These are phyloP conservation scores for Margarornis squamiger DNA, from an alignment of 2,797 vertebrate genomes.

Conservation along the genomic window DNA sequence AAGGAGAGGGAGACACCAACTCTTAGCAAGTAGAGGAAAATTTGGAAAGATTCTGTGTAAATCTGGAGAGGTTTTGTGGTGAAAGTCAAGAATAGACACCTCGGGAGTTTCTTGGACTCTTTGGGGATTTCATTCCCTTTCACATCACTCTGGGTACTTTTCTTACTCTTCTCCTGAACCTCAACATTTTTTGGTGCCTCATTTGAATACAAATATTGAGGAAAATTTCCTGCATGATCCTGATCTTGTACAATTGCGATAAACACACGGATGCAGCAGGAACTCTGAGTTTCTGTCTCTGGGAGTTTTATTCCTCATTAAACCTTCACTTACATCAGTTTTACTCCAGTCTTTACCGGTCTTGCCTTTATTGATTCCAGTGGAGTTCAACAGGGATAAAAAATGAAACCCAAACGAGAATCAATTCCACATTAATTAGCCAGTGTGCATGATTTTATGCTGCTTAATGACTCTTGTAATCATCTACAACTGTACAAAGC, in stretches of 20 bases:
- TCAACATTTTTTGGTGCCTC: not conserved
- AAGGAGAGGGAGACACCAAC: not conserved
- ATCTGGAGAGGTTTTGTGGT: not conserved
- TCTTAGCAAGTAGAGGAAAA: not conserved
- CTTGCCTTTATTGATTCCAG: conserved; percentile 23
- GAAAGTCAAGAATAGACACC: not conserved
- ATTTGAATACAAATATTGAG: not conserved
- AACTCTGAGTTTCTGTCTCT: conserved; percentile 5
- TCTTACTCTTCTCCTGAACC: not conserved
- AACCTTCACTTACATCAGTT: not conserved
- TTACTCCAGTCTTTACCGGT: not conserved
- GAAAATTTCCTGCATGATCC: not conserved
- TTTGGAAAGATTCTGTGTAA: not conserved
- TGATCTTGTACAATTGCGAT: not conserved
- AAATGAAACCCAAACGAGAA: conserved; percentile 3
- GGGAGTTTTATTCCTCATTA: conserved; percentile 10
- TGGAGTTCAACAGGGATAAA: conserved; percentile 9
- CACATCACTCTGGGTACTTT: not conserved
- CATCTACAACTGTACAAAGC: conserved; percentile 17
- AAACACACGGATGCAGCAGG: not conserved
- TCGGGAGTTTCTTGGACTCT: not conserved
- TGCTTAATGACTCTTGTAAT: conserved; percentile 61
- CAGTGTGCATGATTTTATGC: conserved; percentile 36
- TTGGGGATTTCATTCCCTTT: not conserved
- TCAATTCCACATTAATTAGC: conserved; percentile 49